These are phyloP conservation scores for Rhopalosiphum maidis DNA, from an alignment of 1,140 invertebrate species.

Conservation along the genomic window DNA sequence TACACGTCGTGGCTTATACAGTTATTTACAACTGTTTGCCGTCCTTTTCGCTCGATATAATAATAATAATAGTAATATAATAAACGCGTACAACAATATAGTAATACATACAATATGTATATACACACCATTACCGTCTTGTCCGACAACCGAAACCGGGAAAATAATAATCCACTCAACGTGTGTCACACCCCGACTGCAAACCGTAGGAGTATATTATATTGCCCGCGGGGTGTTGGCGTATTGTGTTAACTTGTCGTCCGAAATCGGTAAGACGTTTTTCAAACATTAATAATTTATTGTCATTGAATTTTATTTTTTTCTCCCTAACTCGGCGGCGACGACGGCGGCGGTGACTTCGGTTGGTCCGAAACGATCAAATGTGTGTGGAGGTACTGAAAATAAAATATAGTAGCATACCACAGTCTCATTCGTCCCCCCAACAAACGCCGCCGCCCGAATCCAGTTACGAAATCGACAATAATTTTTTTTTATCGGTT, in stretches of 20 bases:
- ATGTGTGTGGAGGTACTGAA: neutral
- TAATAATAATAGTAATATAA: neutral
- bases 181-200: neutral
- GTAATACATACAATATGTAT: neutral
- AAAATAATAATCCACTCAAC: neutral
- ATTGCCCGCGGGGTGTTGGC: neutral
- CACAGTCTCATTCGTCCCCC: neutral
- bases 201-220: neutral
- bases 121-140: neutral
- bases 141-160: neutral
- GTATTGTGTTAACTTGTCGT: neutral
- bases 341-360: rapidly evolving
- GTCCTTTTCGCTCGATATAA: neutral
- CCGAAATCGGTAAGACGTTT: neutral
- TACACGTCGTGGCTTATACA: neutral
- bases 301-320: neutral
- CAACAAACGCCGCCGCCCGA: neutral
- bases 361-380: neutral
- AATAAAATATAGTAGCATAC: neutral
- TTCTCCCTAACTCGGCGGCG: too few species aligned
- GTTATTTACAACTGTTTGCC: constrained; percentile 1
- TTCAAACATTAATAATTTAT: constrained; percentile 10
- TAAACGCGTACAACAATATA: neutral
- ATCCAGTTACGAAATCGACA: neutral
- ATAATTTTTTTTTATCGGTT: neutral